Conservation (phyloP, 2,888 invertebrate species). For the Lingula anatina region DNA sequence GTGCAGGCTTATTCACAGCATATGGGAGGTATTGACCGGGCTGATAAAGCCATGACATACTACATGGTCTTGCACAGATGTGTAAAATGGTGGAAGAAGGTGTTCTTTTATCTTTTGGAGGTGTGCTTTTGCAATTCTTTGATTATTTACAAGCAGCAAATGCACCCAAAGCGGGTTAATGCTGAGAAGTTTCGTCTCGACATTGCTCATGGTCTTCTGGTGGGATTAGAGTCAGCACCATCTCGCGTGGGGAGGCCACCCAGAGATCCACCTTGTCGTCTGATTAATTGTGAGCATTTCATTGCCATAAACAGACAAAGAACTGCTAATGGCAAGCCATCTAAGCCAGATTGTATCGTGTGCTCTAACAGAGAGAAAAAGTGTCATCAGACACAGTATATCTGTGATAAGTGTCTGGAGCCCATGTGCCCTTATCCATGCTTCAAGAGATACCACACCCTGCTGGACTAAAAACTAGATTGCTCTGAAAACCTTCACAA, state of each 20-base stretch:
- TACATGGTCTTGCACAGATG: neutral
- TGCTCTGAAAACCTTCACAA: neutral
- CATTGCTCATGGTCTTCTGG: slow-evolving; percentile 5
- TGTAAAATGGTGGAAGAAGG: neutral
- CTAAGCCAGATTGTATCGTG: neutral
- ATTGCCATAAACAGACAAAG: neutral
- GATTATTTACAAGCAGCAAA: neutral
- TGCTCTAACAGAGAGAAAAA: neutral
- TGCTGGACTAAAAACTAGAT: neutral
- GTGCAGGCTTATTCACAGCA: no score
- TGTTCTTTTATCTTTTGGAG: neutral
- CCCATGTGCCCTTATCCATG: neutral
- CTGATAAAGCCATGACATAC: no score
- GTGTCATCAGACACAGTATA: neutral
- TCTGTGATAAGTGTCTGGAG: neutral
- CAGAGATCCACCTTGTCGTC: slow-evolving; percentile 2
- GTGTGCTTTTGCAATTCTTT: neutral
- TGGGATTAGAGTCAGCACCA: neutral
- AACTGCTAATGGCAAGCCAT: neutral
- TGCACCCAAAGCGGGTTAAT: neutral
- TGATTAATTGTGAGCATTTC: neutral
- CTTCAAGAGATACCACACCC: neutral
- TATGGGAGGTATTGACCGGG: no score
- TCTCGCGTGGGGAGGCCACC: slow-evolving; percentile 2
- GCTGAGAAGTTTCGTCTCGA: slow-evolving; percentile 6